A percentile compares a stretch with the other conserved stretches of the same genome.
These are phyloP conservation scores for Hydrophis major DNA, from an alignment of 2,797 vertebrate species.

Conservation along the genomic window DNA sequence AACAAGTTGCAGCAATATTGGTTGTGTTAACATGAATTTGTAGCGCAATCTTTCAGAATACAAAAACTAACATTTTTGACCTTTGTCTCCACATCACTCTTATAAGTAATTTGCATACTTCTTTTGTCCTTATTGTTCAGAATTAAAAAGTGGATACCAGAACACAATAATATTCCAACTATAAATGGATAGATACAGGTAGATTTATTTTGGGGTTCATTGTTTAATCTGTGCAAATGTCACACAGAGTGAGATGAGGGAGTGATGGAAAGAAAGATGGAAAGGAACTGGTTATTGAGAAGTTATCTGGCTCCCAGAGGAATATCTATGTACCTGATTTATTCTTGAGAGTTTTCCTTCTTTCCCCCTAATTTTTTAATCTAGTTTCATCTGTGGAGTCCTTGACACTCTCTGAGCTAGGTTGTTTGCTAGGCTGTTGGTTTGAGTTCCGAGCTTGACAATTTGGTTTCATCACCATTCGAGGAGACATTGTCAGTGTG, in stretches of 20 bases:
- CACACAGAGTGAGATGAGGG: neutral
- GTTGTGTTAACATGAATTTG: constrained; percentile 35
- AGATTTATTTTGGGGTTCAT: neutral
- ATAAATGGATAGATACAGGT: neutral
- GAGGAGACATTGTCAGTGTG: neutral
- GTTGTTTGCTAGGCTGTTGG: neutral
- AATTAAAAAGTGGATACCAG: neutral
- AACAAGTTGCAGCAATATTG: neutral
- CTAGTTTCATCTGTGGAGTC: neutral
- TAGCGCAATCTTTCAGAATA: constrained; percentile 8
- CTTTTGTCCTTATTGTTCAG: neutral
- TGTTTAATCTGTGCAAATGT: neutral
- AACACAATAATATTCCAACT: neutral
- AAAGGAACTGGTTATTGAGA: neutral
- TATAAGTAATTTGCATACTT: neutral
- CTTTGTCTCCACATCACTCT: neutral
- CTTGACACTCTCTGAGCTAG: neutral
- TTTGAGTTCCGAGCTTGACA: neutral
- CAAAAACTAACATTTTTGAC: neutral
- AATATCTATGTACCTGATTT: neutral
- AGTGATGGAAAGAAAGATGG: neutral
- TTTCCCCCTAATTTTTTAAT: neutral
- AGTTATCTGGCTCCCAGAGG: neutral
- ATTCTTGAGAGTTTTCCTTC: neutral
- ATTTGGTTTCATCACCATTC: neutral